A percentile compares a stretch with the other conserved stretches of the same genome.
These are phyloP conservation scores for Hemitrygon akajei DNA, from an alignment of 2,797 vertebrate genomes.

Conservation along the genomic window DNA sequence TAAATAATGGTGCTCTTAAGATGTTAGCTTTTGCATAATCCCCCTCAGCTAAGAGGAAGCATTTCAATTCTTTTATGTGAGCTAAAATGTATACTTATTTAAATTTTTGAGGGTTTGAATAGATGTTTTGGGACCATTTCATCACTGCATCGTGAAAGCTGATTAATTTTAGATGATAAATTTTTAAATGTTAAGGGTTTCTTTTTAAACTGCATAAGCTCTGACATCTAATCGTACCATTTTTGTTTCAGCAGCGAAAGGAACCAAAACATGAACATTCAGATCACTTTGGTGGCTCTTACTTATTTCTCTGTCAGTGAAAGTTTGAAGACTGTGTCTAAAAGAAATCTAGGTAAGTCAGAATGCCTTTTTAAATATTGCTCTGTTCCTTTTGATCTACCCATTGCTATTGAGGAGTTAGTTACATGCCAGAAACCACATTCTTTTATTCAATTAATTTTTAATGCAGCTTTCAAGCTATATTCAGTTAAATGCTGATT, in stretches of 20 bases:
- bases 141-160: not conserved
- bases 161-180: not conserved
- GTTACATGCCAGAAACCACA: not conserved
- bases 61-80: not conserved
- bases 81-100: not conserved
- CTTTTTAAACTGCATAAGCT: not conserved
- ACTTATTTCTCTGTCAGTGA: conserved; percentile 70
- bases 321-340: conserved; percentile 83
- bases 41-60: not conserved
- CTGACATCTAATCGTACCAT: conserved; percentile 41
- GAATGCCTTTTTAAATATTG: not conserved
- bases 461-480: not conserved
- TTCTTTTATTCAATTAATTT: not conserved
- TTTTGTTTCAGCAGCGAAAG: conserved; percentile 57
- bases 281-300: conserved; percentile 68
- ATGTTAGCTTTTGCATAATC: too few relatives aligned
- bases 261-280: conserved; percentile 73
- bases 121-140: not conserved
- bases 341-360: conserved; percentile 90
- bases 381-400: not conserved
- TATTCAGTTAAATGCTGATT: not conserved
- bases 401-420: not conserved
- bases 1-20: not conserved
- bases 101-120: not conserved
- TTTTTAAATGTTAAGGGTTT: not conserved